Conservation (phyloP, 1,140 invertebrate genomes). For the Vanessa atalanta region DNA sequence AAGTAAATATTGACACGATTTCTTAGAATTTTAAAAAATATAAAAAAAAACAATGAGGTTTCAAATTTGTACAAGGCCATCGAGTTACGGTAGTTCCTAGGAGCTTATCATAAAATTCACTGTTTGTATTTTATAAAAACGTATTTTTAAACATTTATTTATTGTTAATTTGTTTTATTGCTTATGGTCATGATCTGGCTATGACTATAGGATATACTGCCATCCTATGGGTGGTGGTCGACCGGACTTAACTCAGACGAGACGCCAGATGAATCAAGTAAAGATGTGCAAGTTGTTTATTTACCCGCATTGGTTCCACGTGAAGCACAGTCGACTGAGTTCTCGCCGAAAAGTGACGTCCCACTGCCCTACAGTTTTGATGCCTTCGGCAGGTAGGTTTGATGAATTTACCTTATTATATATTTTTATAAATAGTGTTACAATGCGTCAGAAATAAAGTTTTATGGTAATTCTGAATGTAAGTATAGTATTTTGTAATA, state of each 20-base stretch:
- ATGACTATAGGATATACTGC: constrained; percentile 52
- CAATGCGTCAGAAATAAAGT: no score
- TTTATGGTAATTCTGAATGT: no score
- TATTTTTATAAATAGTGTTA: neutral
- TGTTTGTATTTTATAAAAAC: constrained; percentile 6
- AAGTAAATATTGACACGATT: neutral
- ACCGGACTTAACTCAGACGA: constrained; percentile 27
- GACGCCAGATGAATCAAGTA: constrained; percentile 31
- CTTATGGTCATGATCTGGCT: neutral
- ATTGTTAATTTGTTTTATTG: constrained; percentile 7
- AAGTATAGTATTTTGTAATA: no score
- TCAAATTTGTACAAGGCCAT: constrained; percentile 30
- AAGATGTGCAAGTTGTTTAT: constrained; percentile 75
- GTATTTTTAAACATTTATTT: neutral
- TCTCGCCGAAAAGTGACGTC: constrained; percentile 52
- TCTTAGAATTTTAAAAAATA: constrained; percentile 13
- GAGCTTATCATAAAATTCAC: constrained; percentile 21
- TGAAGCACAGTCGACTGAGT: constrained; percentile 61
- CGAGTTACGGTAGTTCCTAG: constrained; percentile 23
- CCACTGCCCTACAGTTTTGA: constrained; percentile 75
- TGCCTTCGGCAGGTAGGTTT: constrained; percentile 73
- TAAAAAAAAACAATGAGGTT: constrained; percentile 32
- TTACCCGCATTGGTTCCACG: constrained; percentile 70
- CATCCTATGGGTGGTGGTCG: constrained; percentile 58
- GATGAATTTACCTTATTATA: neutral